Conservation (phyloP, 2,888 invertebrate genomes). For the Lasioglossum calceatum region DNA sequence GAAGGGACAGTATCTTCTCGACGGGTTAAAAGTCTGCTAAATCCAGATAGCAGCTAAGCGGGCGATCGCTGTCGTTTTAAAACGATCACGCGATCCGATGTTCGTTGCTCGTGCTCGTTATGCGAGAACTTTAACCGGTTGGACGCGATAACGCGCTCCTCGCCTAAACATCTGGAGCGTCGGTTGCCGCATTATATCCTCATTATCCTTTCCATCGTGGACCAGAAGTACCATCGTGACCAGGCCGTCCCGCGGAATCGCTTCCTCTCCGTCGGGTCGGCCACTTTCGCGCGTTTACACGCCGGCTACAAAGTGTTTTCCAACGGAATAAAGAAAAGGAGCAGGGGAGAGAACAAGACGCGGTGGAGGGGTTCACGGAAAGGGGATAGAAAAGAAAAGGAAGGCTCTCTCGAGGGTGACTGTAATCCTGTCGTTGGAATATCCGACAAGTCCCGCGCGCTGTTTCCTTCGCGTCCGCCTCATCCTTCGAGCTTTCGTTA, state of each 20-base stretch:
- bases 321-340: slow-evolving; percentile 56
- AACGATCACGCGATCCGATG: slow-evolving; percentile 50
- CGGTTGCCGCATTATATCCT: slow-evolving; percentile 63
- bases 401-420: slow-evolving; percentile 55
- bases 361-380: neutral
- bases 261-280: slow-evolving; percentile 29
- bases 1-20: neutral
- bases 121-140: slow-evolving; percentile 45
- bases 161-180: slow-evolving; percentile 55
- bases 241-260: slow-evolving; percentile 42
- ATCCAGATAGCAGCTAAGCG: slow-evolving; percentile 25
- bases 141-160: slow-evolving; percentile 53
- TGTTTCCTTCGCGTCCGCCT: slow-evolving; percentile 24
- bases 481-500: slow-evolving; percentile 34
- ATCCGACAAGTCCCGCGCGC: slow-evolving; percentile 57
- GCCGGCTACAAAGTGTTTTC: slow-evolving; percentile 74
- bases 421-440: slow-evolving; percentile 72
- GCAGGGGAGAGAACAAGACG: slow-evolving; percentile 12
- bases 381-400: slow-evolving; percentile 45
- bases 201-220: slow-evolving; percentile 69
- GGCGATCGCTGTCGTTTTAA: slow-evolving; percentile 10
- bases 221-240: slow-evolving; percentile 29
- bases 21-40: neutral
- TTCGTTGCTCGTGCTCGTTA: slow-evolving; percentile 45
- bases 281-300: slow-evolving; percentile 70